phyloP scores from a whole-genome alignment of 2,888 invertebrate genomes.

The Sicus ferrugineus region DNA sequence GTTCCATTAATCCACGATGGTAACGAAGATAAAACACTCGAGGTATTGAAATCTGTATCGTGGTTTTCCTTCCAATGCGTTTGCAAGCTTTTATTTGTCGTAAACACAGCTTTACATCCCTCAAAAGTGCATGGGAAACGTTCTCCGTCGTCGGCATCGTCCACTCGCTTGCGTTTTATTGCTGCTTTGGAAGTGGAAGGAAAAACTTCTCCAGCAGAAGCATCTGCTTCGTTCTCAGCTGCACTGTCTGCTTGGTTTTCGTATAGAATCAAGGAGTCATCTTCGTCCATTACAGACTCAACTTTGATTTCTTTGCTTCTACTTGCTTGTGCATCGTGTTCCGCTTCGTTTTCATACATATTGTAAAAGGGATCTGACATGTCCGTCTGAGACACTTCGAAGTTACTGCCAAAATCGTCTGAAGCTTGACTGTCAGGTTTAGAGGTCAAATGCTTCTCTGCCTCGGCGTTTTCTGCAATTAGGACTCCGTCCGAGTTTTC shows the following conservation, averaged over 20 bases:
- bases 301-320: slow-evolving; percentile 5
- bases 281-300: background rate
- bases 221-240: background rate
- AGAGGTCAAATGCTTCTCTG: background rate
- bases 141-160: background rate
- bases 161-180: background rate
- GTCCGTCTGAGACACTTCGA: background rate
- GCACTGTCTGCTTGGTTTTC: background rate
- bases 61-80: background rate
- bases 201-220: background rate
- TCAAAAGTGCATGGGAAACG: background rate
- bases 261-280: background rate
- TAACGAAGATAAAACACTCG: too few species aligned
- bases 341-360: background rate
- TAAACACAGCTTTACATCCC: slow-evolving; percentile 1
- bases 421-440: background rate
- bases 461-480: background rate
- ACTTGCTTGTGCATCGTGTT: background rate
- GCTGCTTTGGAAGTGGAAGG: background rate
- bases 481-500: background rate
- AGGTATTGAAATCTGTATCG: slow-evolving; percentile 1
- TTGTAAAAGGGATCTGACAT: background rate
- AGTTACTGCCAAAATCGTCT: background rate
- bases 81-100: background rate
- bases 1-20: too few species aligned